phyloP scores from a whole-genome alignment of 2,113 vertebrate species.

The Megatriorchis doriae region DNA sequence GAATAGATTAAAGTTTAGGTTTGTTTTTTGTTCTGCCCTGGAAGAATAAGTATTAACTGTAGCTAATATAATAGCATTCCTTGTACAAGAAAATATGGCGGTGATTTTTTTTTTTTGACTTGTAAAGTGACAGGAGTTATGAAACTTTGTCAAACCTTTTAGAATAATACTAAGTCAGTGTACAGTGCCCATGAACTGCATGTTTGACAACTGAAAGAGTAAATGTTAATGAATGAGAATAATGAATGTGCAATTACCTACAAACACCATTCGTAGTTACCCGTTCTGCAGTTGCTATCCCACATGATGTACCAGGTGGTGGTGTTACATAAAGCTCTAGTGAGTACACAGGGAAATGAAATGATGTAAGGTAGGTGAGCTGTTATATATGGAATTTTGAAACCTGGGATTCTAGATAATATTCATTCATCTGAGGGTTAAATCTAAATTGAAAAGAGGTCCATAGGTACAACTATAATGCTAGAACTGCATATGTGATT shows the following conservation, averaged over 20 bases:
- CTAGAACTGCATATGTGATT: background rate
- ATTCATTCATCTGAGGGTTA: background rate
- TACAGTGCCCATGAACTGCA: background rate
- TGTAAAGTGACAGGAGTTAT: background rate
- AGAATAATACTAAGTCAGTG: background rate
- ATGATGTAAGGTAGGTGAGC: background rate
- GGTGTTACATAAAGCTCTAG: background rate
- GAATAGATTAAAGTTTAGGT: background rate
- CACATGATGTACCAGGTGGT: background rate
- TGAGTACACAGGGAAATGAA: background rate
- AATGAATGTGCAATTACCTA: background rate
- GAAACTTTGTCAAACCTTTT: background rate
- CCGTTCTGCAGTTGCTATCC: background rate
- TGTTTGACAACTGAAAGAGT: background rate
- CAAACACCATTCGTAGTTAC: background rate
- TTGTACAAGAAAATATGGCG: background rate
- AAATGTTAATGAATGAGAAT: background rate
- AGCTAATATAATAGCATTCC: background rate
- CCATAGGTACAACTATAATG: background rate
- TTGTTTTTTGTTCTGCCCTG: background rate
- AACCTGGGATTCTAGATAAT: background rate
- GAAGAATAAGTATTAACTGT: background rate
- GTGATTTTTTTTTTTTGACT: background rate
- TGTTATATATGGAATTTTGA: background rate
- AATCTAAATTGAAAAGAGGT: background rate